Evolutionary conservation across 2,113 vertebrate genomes (phyloP).

Genomic region (Tachycineta bicolor): DNA sequence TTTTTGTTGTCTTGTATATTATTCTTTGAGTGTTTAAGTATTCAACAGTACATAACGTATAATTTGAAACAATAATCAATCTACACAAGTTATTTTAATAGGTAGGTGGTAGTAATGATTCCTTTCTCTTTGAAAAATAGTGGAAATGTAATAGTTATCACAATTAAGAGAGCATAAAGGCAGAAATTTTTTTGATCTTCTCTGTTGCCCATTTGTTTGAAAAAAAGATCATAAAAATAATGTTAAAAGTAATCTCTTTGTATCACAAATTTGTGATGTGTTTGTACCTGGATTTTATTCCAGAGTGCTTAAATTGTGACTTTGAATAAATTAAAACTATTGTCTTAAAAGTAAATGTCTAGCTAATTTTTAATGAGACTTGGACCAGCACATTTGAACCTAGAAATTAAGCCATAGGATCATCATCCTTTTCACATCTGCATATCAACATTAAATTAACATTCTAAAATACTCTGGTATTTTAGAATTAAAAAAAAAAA

Average conservation of each 20-base stretch:
- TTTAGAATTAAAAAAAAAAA: background rate
- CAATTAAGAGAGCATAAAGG: background rate
- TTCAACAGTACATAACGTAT: background rate
- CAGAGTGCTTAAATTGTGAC: background rate
- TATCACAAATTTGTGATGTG: rapidly evolving
- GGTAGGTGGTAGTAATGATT: background rate
- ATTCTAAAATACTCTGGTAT: background rate
- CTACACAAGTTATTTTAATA: background rate
- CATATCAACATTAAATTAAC: background rate
- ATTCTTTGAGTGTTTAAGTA: background rate
- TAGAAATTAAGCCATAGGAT: background rate
- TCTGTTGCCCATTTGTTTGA: background rate
- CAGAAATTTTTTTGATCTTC: background rate
- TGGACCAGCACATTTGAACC: background rate
- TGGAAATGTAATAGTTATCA: background rate
- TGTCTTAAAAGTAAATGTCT: background rate
- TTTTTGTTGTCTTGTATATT: background rate
- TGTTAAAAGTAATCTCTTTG: background rate
- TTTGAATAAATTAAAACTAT: background rate
- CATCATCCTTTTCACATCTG: background rate
- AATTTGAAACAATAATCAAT: background rate
- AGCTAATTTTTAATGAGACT: background rate
- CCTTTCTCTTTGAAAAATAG: background rate
- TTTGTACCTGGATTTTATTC: background rate
- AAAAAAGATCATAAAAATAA: background rate